phyloP scores from a whole-genome alignment of 35 echinoderm and acorn worm genomes.

The Apostichopus japonicus region DNA sequence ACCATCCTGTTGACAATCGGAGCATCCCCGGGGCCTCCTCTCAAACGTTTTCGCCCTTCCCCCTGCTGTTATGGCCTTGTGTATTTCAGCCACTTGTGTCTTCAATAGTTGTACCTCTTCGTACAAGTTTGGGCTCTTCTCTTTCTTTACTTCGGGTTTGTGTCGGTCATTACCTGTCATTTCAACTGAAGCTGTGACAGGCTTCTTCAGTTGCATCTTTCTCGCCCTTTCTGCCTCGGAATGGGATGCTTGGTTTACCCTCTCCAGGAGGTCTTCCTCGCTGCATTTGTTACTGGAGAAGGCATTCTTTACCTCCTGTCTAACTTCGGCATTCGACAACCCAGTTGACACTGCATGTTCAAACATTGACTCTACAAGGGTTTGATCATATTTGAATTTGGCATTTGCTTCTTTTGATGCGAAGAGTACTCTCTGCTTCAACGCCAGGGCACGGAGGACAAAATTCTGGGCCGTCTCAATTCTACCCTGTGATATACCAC shows the following conservation, averaged over 20 bases:
- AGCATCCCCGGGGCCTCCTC: too few relatives aligned
- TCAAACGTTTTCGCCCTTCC: too few relatives aligned
- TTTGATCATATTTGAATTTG: conserved; percentile 3
- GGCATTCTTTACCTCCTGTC: neutral
- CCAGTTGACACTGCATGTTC: neutral
- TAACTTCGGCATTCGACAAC: neutral
- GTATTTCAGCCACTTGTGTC: too few relatives aligned
- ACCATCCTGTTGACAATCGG: too few relatives aligned
- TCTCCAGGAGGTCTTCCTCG: neutral
- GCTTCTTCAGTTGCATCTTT: neutral
- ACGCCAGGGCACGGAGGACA: conserved; percentile 45
- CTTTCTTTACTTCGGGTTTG: too few relatives aligned
- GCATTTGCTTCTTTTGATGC: conserved; percentile 56
- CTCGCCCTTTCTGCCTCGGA: neutral
- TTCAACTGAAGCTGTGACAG: neutral
- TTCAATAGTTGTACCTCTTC: too few relatives aligned
- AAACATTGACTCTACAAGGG: neutral
- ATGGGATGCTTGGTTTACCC: neutral
- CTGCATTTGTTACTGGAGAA: too few relatives aligned
- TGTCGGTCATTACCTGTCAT: too few relatives aligned
- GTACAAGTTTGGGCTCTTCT: too few relatives aligned
- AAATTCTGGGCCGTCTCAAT: conserved; percentile 54
- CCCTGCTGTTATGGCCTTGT: too few relatives aligned
- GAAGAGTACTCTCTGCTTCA: conserved; percentile 61
- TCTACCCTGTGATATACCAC: neutral